These are phyloP conservation scores for Myotis findleyi DNA, from an alignment of 2,797 vertebrate genomes.

Conservation along the genomic window DNA sequence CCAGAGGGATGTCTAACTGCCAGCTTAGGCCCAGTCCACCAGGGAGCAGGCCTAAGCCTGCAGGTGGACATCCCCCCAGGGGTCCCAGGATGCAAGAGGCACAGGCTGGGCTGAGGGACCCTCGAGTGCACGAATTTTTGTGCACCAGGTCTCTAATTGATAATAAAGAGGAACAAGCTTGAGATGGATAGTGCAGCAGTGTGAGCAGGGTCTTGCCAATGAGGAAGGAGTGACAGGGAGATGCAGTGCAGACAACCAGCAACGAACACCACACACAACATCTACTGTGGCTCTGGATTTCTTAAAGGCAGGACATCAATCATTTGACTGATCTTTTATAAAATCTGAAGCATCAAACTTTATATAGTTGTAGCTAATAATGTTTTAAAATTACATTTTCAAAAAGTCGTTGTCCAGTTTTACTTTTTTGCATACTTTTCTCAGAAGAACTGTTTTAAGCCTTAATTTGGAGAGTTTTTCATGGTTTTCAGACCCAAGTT, in stretches of 20 bases:
- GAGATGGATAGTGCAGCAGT: not conserved
- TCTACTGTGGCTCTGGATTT: not conserved
- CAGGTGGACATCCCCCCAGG: too few species aligned
- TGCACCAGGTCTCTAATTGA: not conserved
- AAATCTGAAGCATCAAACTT: not conserved
- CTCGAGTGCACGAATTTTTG: too few species aligned
- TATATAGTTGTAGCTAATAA: not conserved
- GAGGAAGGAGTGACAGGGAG: not conserved
- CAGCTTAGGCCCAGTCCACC: too few species aligned
- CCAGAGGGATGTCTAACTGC: too few species aligned
- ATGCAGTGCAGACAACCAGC: too few species aligned
- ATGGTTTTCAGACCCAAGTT: not conserved
- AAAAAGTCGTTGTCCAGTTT: not conserved
- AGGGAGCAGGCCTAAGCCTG: too few species aligned
- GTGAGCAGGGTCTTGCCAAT: not conserved
- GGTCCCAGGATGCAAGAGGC: too few species aligned
- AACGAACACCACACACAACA: fast-evolving
- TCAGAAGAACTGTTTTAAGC: not conserved
- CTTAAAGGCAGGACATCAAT: not conserved
- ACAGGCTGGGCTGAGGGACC: too few species aligned
- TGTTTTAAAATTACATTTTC: constrained; percentile 2
- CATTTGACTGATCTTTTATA: not conserved
- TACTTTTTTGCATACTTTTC: not conserved
- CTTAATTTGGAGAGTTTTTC: not conserved
- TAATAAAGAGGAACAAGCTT: not conserved